Conservation (phyloP, 1,140 invertebrate genomes). For the Aphelinus certus region DNA sequence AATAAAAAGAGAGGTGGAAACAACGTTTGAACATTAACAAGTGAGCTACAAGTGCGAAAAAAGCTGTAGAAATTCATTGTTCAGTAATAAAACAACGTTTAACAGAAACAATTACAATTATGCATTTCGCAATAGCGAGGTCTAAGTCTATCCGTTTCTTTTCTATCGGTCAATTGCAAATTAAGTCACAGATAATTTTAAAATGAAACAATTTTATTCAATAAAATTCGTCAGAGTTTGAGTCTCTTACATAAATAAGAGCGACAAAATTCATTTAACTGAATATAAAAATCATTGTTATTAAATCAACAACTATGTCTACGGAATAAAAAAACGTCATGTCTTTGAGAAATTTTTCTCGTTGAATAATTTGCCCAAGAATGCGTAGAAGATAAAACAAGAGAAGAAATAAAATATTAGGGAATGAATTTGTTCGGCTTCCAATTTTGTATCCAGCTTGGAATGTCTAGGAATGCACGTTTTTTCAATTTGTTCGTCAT, state of each 20-base stretch:
- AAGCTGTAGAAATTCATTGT: conserved; percentile 22
- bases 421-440: background rate
- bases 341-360: background rate
- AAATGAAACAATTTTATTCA: background rate
- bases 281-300: background rate
- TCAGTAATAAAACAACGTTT: conserved; percentile 45
- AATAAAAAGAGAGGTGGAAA: conserved; percentile 6
- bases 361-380: background rate
- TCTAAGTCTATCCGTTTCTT: conserved; percentile 38
- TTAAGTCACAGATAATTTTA: conserved; percentile 16
- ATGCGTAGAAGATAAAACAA: background rate
- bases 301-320: background rate
- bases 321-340: conserved; percentile 4
- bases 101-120: conserved; percentile 49
- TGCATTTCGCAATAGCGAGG: conserved; percentile 48
- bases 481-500: background rate
- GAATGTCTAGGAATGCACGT: conserved; percentile 25
- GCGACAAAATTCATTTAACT: background rate
- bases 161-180: background rate
- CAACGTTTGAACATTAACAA: conserved; percentile 37
- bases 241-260: background rate
- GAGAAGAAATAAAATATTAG: conserved; percentile 14
- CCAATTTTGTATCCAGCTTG: background rate
- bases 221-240: background rate
- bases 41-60: conserved; percentile 36